Base-by-base conservation (phyloP, 2,888 invertebrate genomes). In the Keiferia lycopersicella region DNA sequence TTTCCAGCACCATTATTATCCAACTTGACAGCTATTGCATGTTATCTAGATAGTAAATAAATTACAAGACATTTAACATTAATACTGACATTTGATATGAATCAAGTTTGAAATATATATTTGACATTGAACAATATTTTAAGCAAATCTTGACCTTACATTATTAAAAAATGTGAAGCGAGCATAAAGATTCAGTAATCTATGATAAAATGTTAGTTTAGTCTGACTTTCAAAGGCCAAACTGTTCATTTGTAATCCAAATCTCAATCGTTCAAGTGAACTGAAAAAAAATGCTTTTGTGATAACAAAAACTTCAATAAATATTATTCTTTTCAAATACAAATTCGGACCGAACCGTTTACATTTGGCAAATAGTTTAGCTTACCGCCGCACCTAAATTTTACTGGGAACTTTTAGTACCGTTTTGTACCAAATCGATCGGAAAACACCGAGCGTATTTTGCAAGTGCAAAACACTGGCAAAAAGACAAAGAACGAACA, bases 401-500 rank as follows among this genome's bases (percentile, higher is more conserved):
- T 16, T 38, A 16, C 20, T 11, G 7, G n/a, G 16, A 58, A 39
- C 58, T 58, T 58, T 58, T 58, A 38, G 16, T 38, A 58, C 39
- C 12, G 39, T 58, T 20, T 58, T 10, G 26, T 18, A 57, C 20
- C 62, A 59, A 65, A 56, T 58, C 65, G 62, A 65, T 65, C 30
- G 62, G 59, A 62, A 59, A 51, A 53, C 50, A 50, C 59, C 48
- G 38, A 53, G 45, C 61, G 61, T 56, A 66, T 66, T 60, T 67
- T 57, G 67, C 65, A 61, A 64, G 67, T 65, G 61, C 61, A 67
- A 61, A 67, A 66, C 64, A 62, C 62, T 16, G 58, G 64, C 67
- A 71, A 73, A 71, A 71, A 73, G 69, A 65, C 66, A 61, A 66
- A 64, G 60, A 66, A 68, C 64, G 68, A 70, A 71, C 73, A 70